Evolutionary conservation across 2,113 vertebrate species (phyloP).

Genomic region (Microtus pennsylvanicus): DNA sequence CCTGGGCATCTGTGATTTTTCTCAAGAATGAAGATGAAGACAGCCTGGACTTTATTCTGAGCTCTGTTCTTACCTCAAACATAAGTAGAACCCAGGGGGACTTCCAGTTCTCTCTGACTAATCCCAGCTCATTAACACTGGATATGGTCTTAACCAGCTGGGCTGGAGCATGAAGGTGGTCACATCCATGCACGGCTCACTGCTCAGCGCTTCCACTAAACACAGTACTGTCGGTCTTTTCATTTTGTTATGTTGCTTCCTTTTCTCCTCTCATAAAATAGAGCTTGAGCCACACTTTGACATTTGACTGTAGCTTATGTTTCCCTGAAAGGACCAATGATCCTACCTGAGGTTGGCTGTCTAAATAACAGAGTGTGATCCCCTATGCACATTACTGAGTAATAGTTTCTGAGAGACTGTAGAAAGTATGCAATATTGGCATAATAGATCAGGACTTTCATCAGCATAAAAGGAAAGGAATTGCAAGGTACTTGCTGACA

Average conservation of each 20-base stretch:
- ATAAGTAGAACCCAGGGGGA: slow-evolving; percentile 39
- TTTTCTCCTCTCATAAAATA: neutral
- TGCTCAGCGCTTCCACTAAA: slow-evolving; percentile 1
- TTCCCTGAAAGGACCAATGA: slow-evolving; percentile 43
- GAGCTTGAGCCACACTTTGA: neutral
- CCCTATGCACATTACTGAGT: slow-evolving; percentile 60
- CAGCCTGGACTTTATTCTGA: slow-evolving; percentile 49
- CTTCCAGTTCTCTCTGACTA: slow-evolving; percentile 58
- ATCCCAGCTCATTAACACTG: neutral
- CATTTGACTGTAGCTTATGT: neutral
- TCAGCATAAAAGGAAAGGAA: slow-evolving; percentile 79
- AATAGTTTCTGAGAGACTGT: slow-evolving; percentile 64
- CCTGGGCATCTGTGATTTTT: slow-evolving; percentile 13
- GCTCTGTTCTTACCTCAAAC: neutral
- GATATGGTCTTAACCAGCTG: slow-evolving; percentile 26
- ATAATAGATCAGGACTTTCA: slow-evolving; percentile 76
- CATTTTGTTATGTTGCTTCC: neutral
- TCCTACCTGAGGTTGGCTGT: slow-evolving; percentile 60
- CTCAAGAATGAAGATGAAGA: slow-evolving; percentile 49
- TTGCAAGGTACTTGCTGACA: slow-evolving; percentile 75
- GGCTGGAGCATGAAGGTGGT: neutral
- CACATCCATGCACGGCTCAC: neutral
- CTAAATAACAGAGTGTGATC: slow-evolving; percentile 56
- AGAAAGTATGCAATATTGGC: slow-evolving; percentile 69
- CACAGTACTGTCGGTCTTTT: neutral